phyloP scores from a whole-genome alignment of 2,797 vertebrate species.

The Lutjanus argentimaculatus region DNA sequence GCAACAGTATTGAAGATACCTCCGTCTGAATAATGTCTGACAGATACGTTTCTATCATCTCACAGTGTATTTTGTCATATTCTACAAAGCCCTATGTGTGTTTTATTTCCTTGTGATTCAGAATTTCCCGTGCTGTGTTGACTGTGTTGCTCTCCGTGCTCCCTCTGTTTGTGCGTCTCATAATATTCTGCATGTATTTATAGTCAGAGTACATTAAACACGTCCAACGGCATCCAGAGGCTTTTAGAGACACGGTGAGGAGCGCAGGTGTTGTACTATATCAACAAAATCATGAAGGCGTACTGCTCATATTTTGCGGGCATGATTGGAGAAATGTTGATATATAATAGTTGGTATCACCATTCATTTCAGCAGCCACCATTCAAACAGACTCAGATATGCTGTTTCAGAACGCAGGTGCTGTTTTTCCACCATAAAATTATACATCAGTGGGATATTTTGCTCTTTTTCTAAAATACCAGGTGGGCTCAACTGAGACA shows the following conservation, averaged over 20 bases:
- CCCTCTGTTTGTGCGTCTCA: background rate
- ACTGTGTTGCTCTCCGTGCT: background rate
- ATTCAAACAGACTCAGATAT: slow-evolving; percentile 11
- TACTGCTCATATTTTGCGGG: slow-evolving; percentile 11
- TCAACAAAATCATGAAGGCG: slow-evolving; percentile 9
- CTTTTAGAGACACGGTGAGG: background rate
- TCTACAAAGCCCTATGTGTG: background rate
- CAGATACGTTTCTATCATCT: background rate
- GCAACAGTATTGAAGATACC: background rate
- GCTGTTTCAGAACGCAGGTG: slow-evolving; percentile 43
- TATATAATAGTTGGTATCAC: slow-evolving; percentile 8
- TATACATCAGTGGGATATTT: slow-evolving; percentile 28
- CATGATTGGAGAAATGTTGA: slow-evolving; percentile 23
- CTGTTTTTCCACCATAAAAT: slow-evolving; percentile 28
- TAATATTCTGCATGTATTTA: slow-evolving; percentile 3
- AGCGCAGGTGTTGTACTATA: slow-evolving; percentile 23
- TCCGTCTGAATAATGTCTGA: background rate
- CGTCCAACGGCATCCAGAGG: slow-evolving; percentile 1
- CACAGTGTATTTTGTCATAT: background rate
- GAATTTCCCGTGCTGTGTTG: background rate
- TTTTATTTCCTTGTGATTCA: background rate
- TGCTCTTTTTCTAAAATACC: slow-evolving; percentile 23
- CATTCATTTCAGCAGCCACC: slow-evolving; percentile 3
- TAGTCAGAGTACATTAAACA: background rate
- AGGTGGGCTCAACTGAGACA: slow-evolving; percentile 28